Conservation (phyloP, 2,113 vertebrate genomes). For the Puma concolor region DNA sequence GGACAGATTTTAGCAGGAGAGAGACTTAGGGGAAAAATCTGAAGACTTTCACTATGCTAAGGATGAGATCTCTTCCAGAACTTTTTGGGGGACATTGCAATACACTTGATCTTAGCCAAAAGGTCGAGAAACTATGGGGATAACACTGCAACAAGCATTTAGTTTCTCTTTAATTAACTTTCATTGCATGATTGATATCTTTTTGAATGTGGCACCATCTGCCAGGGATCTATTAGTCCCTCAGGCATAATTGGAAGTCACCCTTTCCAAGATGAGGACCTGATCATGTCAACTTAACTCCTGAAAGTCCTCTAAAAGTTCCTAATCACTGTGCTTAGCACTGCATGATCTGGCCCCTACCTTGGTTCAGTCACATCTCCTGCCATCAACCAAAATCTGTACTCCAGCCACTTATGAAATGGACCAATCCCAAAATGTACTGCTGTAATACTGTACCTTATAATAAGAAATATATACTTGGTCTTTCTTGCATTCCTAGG, state of each 20-base stretch:
- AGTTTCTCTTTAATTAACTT: conserved; percentile 12
- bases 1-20: background rate
- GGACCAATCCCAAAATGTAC: background rate
- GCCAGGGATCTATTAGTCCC: background rate
- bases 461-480: background rate
- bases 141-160: background rate
- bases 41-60: background rate
- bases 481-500: background rate
- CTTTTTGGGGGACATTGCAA: background rate
- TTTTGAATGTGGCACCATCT: background rate
- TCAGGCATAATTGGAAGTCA: background rate
- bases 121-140: too few species aligned
- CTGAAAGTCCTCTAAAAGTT: background rate
- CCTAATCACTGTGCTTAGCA: background rate
- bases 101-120: background rate
- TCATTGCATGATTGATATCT: background rate
- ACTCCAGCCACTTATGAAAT: background rate
- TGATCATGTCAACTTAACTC: background rate
- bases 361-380: background rate
- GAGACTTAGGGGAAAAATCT: background rate
- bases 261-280: background rate
- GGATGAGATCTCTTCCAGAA: background rate
- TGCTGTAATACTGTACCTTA: background rate
- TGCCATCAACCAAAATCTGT: background rate
- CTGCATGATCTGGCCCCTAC: background rate